Evolutionary conservation across 1,140 invertebrate species (phyloP), one percentile per base, ranked within the genome.

Genomic region (Potamilus streckersoni): DNA sequence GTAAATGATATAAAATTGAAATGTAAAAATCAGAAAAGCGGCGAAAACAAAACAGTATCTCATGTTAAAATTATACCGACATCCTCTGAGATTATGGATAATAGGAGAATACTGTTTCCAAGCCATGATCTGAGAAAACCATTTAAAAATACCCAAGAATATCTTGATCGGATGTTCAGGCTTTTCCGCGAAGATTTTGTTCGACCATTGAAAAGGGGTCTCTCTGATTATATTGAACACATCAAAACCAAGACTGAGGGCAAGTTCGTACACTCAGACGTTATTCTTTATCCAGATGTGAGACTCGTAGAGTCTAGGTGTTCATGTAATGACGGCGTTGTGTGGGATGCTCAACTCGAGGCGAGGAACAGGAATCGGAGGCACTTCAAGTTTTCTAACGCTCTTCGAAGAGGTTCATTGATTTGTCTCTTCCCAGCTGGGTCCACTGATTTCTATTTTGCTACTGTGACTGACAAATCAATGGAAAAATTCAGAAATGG

Each of bases 111-210:
- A 49, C 38, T 49, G 38, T 49, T 49, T 49, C 38, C 38, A 49
- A 49, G 38, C 11, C 38, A 49, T 49, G 11, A 49, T 11, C 38
- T 11, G 38, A 49, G 38, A 49, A 49, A 49, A 8, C 38, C 38
- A 8, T 49, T 49, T 49, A 49, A 49, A 49, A 49, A 49, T 49
- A 49, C 38, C 5, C 38, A 49, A 49, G 38, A 95, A 80, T 96
- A 96, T 83, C 86, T 96, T 11, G 93, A 95, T 82, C 91, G 93
- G 1, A 94, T 96, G 76, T 95, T 94, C 83, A 87, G 93, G 19
- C 86, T 95, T 5, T 86, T 96, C 38, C 86, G 93, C 14, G 94
- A 96, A 90, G 95, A 96, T 80, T 89, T 90, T 71, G 69, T 88
- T 68, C 58, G 78, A 12, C 86, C 90, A 27, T 69, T 91, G 14